Evolutionary conservation across 2,113 vertebrate species (phyloP).

Genomic region (Barnardius zonarius): DNA sequence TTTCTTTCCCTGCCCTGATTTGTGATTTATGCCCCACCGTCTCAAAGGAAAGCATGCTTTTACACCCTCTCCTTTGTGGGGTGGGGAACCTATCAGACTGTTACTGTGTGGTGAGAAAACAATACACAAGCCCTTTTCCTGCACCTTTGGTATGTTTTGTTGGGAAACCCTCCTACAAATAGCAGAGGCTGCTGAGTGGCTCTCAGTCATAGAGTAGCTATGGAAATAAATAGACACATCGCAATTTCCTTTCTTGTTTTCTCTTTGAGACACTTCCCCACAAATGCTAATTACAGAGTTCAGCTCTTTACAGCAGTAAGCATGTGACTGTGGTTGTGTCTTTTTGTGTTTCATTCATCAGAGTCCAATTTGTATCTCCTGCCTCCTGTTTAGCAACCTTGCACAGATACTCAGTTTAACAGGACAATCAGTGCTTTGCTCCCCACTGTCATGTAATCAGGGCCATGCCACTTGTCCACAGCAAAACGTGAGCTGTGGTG

Average conservation of each 20-base stretch:
- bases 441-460: neutral
- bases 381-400: conserved; percentile 10
- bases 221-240: conserved; percentile 44
- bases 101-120: neutral
- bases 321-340: conserved; percentile 17
- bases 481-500: neutral
- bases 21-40: neutral
- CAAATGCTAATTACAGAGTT: conserved; percentile 41
- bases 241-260: conserved; percentile 61
- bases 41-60: neutral
- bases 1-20: neutral
- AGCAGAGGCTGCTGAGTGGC: neutral
- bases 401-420: neutral
- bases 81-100: neutral
- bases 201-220: conserved; percentile 40
- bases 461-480: neutral
- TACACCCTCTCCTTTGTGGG: neutral
- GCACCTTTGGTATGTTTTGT: neutral
- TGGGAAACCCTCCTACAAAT: conserved; percentile 25
- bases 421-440: neutral
- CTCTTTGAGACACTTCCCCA: conserved; percentile 33
- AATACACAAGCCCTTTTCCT: conserved; percentile 2
- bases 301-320: conserved; percentile 22
- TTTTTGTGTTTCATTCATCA: conserved; percentile 48
- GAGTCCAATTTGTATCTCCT: neutral